Percentiles rank a stretch among this genome's conserved stretches.
Evolutionary conservation across 2,113 vertebrate species (phyloP).

Genomic region (Myiopsitta monachus): DNA sequence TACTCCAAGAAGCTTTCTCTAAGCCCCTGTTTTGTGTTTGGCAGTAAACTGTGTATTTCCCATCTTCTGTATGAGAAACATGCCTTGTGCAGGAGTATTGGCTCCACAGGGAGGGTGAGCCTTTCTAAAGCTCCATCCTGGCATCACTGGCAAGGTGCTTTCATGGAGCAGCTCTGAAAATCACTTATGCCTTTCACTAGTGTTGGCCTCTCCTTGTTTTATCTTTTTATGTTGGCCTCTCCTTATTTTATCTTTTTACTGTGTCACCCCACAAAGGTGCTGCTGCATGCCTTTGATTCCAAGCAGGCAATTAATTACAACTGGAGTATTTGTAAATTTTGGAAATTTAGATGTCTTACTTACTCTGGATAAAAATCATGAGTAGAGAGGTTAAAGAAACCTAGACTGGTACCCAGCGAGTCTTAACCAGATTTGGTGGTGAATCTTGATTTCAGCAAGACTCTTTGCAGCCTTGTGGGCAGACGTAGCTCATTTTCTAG

Average conservation of each 20-base stretch:
- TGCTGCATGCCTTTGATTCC: background rate
- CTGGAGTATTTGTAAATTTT: background rate
- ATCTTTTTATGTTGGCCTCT: background rate
- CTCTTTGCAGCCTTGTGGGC: background rate
- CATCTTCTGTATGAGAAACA: background rate
- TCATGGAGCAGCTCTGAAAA: background rate
- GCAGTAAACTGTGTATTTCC: background rate
- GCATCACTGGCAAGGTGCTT: background rate
- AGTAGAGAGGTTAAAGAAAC: background rate
- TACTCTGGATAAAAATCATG: background rate
- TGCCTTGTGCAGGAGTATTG: background rate
- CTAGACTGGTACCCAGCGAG: background rate
- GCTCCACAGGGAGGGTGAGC: background rate
- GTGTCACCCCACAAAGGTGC: background rate
- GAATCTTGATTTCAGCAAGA: background rate
- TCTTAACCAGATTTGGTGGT: background rate
- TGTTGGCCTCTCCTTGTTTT: background rate
- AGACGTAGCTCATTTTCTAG: rapidly evolving
- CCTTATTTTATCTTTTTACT: background rate
- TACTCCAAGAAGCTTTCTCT: background rate
- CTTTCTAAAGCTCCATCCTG: background rate
- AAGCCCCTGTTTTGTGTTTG: background rate
- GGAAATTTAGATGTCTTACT: background rate
- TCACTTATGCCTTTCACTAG: background rate
- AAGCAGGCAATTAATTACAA: background rate